A percentile compares a stretch with the other conserved stretches of the same genome.
Evolutionary conservation across 2,888 invertebrate species (phyloP).

Genomic region (Endomychus coccineus): DNA sequence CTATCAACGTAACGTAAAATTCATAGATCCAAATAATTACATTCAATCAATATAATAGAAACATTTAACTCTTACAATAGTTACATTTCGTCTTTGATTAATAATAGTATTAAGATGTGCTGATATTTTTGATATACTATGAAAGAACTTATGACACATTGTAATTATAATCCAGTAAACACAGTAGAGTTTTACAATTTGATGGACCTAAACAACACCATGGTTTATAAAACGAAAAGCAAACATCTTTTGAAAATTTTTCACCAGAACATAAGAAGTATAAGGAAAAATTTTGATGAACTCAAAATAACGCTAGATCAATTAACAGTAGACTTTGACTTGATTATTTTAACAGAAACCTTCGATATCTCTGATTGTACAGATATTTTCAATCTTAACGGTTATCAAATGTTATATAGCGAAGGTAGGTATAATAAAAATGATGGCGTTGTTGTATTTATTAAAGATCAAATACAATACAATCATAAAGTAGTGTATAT

Average conservation of each 20-base stretch:
- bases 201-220: constrained; percentile 2
- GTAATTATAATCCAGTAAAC: constrained; percentile 2
- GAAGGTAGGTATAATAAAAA: constrained; percentile 3
- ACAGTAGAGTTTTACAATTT: constrained; percentile 2
- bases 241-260: constrained; percentile 6
- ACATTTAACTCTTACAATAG: too few species aligned
- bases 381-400: constrained; percentile 3
- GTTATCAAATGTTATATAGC: constrained; percentile 5
- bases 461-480: too few species aligned
- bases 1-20: too few species aligned
- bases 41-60: too few species aligned
- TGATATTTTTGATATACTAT: too few species aligned
- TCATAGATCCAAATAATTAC: too few species aligned
- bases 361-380: constrained; percentile 1
- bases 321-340: constrained; percentile 2
- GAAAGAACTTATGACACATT: constrained; percentile 1
- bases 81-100: too few species aligned
- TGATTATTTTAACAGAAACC: constrained; percentile 4
- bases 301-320: constrained; percentile 1
- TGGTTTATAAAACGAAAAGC: not conserved
- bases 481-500: too few species aligned
- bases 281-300: constrained; percentile 5
- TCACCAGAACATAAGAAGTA: constrained; percentile 1
- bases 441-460: constrained; percentile 2
- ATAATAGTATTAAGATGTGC: too few species aligned